Percentiles rank a stretch among this genome's conserved stretches.
phyloP scores from a whole-genome alignment of 2,113 vertebrate species.

The Calcarius ornatus region DNA sequence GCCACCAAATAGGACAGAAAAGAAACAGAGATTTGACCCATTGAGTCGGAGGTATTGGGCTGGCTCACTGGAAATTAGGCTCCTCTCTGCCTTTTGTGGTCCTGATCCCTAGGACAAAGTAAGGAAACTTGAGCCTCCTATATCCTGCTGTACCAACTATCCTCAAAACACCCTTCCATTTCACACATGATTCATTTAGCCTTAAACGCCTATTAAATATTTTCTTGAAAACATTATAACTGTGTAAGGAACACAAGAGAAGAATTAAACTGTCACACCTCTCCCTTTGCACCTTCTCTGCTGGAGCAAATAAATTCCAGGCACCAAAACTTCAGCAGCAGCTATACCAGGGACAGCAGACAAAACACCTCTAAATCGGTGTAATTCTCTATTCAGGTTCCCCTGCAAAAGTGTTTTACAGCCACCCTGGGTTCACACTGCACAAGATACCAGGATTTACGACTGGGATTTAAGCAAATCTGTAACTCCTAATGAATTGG shows the following conservation, averaged over 20 bases:
- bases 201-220: not conserved
- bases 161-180: not conserved
- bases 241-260: constrained; percentile 8
- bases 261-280: constrained; percentile 56
- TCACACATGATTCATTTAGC: not conserved
- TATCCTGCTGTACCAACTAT: not conserved
- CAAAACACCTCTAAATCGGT: constrained; percentile 52
- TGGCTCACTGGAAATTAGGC: not conserved
- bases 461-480: not conserved
- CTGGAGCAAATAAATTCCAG: constrained; percentile 54
- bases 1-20: not conserved
- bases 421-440: not conserved
- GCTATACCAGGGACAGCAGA: constrained; percentile 17
- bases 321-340: constrained; percentile 8
- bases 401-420: constrained; percentile 45
- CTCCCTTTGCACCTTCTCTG: constrained; percentile 50
- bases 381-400: constrained; percentile 39
- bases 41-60: not conserved
- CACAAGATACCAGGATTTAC: constrained; percentile 34
- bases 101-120: not conserved
- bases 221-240: constrained; percentile 16
- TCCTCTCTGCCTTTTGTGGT: not conserved
- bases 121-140: not conserved
- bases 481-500: not conserved
- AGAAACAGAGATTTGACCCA: not conserved